Base-by-base conservation (phyloP, 2,113 vertebrate genomes). In the Cavia aperea region DNA sequence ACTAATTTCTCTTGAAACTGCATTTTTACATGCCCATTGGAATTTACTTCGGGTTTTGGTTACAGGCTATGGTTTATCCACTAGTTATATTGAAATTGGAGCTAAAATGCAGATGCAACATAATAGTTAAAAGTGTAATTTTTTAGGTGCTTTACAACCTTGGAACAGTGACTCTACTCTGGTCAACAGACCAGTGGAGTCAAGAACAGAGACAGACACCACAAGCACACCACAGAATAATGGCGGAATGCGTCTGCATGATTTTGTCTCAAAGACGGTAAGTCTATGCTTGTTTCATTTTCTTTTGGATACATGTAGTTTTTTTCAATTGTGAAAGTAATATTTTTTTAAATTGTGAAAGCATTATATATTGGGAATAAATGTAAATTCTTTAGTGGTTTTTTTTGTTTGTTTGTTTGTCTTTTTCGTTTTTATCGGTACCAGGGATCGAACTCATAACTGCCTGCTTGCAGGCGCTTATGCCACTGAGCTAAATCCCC, bases 191-290 rank as follows among this genome's bases (percentile, higher is more conserved):
- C 98, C 98, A 73, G 94, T 96, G 65, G 98, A 98, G 14, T 49
- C 66, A n/a, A 97, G 93, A 93, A 73, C 81, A 0, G 98, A 98
- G 85, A 96, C 66, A 0, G 97, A 98, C 14, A 92, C 43, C 29
- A 97, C 83, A 46, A 95, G 97, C 93, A 99, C 99, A 18, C 99
- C 99, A 0, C 98, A 99, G 93, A 97, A 33, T 96, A 98, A 96
- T 0, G 98, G 97, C 3, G 97, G 98, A 21, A 97, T 98, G 94
- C 98, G 98, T 82, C 97, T 98, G 70, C 99, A 99, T 1, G 99
- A 99, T 88, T 99, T 99, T 58, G 98, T 99, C 33, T 99, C 99
- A 0, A 99, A 99, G 97, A 99, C 99, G 95, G 99, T 99, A 97
- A 81, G 96, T 93, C 46, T 82, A 15, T 46, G 73, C 62, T 84